These are phyloP conservation scores for Haemorhous mexicanus DNA, from an alignment of 2,113 vertebrate genomes.

Conservation along the genomic window DNA sequence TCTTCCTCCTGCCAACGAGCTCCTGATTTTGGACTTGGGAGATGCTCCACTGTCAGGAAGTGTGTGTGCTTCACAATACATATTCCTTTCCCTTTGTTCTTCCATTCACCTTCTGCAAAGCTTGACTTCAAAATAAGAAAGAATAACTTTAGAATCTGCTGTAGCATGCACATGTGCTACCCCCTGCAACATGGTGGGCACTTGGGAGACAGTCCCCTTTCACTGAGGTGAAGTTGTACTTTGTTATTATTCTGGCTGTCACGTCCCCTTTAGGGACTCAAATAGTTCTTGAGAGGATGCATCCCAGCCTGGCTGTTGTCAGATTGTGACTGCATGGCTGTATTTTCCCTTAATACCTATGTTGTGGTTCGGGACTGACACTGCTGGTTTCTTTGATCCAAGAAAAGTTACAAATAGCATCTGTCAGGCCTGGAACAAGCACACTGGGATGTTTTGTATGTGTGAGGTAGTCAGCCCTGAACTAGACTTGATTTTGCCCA, in stretches of 20 bases:
- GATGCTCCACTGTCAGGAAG: fast-evolving
- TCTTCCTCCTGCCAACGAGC: not conserved
- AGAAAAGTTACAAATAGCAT: not conserved
- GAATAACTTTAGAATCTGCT: not conserved
- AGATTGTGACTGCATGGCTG: not conserved
- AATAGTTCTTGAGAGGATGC: not conserved
- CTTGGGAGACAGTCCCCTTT: not conserved
- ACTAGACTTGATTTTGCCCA: not conserved
- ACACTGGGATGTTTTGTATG: not conserved
- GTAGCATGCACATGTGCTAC: fast-evolving
- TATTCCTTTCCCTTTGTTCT: not conserved
- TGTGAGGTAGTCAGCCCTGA: not conserved
- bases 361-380: not conserved
- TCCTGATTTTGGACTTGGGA: not conserved
- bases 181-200: fast-evolving
- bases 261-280: not conserved
- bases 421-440: not conserved
- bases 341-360: not conserved
- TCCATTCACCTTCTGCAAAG: not conserved
- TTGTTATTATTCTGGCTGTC: not conserved
- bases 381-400: not conserved
- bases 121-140: not conserved
- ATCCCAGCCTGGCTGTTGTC: not conserved
- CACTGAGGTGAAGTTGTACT: not conserved
- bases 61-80: fast-evolving